Percentiles rank a stretch among this genome's conserved stretches.
These are phyloP conservation scores for Hirundichthys speculiger DNA, from an alignment of 2,113 vertebrate species.

Conservation along the genomic window DNA sequence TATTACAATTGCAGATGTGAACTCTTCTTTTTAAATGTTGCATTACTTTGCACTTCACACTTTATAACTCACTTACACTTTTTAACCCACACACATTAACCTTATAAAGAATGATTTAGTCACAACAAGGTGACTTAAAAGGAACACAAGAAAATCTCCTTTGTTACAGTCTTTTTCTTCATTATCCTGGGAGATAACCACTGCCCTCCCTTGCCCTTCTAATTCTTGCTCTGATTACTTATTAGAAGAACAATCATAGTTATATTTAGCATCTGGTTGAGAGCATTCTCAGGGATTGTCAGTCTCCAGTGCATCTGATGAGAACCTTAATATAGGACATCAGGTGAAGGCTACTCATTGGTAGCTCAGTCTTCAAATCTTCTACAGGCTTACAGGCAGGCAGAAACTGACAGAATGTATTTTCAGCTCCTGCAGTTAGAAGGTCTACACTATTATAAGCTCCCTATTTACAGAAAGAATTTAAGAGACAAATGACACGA, in stretches of 20 bases:
- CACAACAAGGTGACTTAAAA: not conserved
- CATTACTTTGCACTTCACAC: no score
- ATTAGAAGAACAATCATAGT: conserved; percentile 54
- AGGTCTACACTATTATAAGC: no score
- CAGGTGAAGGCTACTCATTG: conserved; percentile 46
- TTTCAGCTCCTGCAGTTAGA: conserved; percentile 8
- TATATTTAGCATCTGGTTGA: conserved; percentile 55
- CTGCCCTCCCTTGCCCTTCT: not conserved
- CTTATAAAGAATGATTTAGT: no score
- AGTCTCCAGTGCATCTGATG: no score
- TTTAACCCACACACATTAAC: no score
- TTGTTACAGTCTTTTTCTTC: conserved; percentile 3
- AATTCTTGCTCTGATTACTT: conserved; percentile 25
- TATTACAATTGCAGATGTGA: no score
- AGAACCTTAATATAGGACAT: no score
- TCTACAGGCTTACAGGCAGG: conserved; percentile 6
- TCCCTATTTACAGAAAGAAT: no score
- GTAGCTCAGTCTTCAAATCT: conserved; percentile 16
- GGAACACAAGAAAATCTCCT: not conserved
- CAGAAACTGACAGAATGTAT: conserved; percentile 31
- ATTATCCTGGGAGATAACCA: conserved; percentile 12
- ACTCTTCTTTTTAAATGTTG: no score
- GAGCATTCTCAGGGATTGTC: conserved; percentile 34
- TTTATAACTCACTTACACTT: no score
- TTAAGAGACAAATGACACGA: no score